Percentiles rank a stretch among this genome's conserved stretches.
Conservation (phyloP, 1,140 invertebrate genomes). For the Ips typographus region DNA sequence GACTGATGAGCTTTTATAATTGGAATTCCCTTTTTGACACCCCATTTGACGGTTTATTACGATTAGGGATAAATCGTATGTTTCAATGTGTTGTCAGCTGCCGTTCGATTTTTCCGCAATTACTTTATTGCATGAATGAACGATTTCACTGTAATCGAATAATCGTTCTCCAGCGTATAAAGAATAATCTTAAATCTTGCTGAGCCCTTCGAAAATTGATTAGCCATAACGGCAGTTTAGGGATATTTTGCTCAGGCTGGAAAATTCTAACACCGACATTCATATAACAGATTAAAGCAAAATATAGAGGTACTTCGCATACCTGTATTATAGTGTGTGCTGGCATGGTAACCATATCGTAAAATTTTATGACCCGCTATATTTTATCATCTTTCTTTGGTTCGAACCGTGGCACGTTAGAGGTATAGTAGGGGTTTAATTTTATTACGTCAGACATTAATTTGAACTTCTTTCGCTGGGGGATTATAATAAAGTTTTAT, state of each 20-base stretch:
- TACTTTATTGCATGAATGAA: too few relatives aligned
- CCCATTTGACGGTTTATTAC: too few relatives aligned
- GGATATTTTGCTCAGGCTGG: slow-evolving; percentile 20
- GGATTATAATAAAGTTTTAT: slow-evolving; percentile 24
- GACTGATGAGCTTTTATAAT: slow-evolving; percentile 1
- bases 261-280: slow-evolving; percentile 27
- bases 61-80: too few relatives aligned
- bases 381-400: slow-evolving; percentile 27
- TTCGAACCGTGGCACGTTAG: not conserved
- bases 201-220: slow-evolving; percentile 20
- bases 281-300: slow-evolving; percentile 29
- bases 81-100: too few relatives aligned
- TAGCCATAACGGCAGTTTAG: slow-evolving; percentile 24
- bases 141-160: too few relatives aligned
- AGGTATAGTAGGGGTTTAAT: slow-evolving; percentile 9
- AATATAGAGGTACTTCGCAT: slow-evolving; percentile 27
- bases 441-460: slow-evolving; percentile 28
- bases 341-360: slow-evolving; percentile 20
- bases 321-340: slow-evolving; percentile 29
- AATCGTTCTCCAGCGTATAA: too few relatives aligned
- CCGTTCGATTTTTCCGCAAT: too few relatives aligned
- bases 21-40: not conserved
- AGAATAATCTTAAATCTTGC: slow-evolving; percentile 1
- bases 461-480: slow-evolving; percentile 22
- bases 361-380: slow-evolving; percentile 29